Evolutionary conservation across 2,113 vertebrate species (phyloP).

Genomic region (Zosterops hypoxanthus): DNA sequence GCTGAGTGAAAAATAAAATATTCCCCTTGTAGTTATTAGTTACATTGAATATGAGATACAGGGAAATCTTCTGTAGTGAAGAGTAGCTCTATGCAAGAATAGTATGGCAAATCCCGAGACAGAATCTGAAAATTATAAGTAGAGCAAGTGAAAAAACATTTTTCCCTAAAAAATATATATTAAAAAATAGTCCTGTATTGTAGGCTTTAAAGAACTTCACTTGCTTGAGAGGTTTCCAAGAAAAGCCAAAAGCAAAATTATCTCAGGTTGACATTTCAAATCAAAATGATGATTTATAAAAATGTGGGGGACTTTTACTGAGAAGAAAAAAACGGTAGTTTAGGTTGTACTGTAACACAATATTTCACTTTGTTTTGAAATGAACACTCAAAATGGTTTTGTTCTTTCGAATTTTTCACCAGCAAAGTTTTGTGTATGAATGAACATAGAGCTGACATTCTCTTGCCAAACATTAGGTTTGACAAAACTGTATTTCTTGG

Average conservation of each 20-base stretch:
- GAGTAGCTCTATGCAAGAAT: background rate
- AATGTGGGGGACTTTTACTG: background rate
- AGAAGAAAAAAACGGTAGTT: background rate
- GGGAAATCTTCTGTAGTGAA: background rate
- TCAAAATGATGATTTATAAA: background rate
- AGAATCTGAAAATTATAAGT: background rate
- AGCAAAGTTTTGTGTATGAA: background rate
- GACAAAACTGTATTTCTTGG: constrained; percentile 28
- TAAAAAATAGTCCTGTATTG: background rate
- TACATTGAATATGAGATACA: background rate
- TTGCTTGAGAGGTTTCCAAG: background rate
- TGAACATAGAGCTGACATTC: background rate
- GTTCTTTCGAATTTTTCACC: background rate
- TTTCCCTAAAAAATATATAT: background rate
- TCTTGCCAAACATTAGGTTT: constrained; percentile 20
- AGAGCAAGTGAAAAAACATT: background rate
- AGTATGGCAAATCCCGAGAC: background rate
- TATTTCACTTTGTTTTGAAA: constrained; percentile 46
- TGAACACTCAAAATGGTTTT: background rate
- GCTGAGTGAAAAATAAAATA: background rate
- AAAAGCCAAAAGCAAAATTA: background rate
- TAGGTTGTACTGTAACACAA: background rate
- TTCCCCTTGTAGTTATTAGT: background rate
- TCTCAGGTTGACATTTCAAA: background rate
- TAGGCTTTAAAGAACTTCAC: background rate